These are phyloP conservation scores for Microplitis demolitor DNA, from an alignment of 1,140 invertebrate species.

Conservation along the genomic window DNA sequence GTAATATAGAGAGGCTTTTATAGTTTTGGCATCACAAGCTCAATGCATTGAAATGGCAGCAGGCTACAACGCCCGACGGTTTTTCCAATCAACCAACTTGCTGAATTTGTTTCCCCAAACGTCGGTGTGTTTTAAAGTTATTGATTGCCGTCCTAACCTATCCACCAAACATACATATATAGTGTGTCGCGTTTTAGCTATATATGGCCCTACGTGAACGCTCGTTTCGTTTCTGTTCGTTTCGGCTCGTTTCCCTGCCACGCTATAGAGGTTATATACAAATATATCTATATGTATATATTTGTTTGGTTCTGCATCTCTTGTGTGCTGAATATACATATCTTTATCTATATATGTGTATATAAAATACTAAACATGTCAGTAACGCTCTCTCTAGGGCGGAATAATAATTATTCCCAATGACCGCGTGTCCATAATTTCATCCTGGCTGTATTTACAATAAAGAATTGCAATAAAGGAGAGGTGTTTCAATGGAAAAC, in stretches of 20 bases:
- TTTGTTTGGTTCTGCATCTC: neutral
- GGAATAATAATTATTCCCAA: too few species aligned
- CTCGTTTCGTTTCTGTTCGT: slow-evolving; percentile 48
- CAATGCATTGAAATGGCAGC: slow-evolving; percentile 36
- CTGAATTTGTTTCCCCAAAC: slow-evolving; percentile 61
- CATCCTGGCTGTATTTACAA: too few species aligned
- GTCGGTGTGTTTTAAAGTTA: slow-evolving; percentile 58
- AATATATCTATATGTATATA: slow-evolving; percentile 8
- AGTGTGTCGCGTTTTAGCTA: slow-evolving; percentile 7
- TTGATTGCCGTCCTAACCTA: slow-evolving; percentile 51
- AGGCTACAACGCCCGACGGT: slow-evolving; percentile 31
- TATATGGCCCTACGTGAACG: neutral
- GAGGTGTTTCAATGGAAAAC: too few species aligned
- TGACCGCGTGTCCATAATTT: too few species aligned
- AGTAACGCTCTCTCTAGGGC: too few species aligned
- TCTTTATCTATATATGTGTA: too few species aligned
- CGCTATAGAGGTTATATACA: slow-evolving; percentile 53
- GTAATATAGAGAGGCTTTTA: slow-evolving; percentile 1
- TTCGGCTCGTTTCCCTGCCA: slow-evolving; percentile 29
- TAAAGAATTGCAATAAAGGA: too few species aligned
- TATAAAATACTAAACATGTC: too few species aligned
- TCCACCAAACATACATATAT: slow-evolving; percentile 13
- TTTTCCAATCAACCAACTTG: slow-evolving; percentile 63
- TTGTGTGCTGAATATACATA: too few species aligned
- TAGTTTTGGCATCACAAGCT: slow-evolving; percentile 19